Evolutionary conservation across 2,113 vertebrate species (phyloP), one percentile per base, ranked within the genome.

Genomic region (Antennarius striatus): DNA sequence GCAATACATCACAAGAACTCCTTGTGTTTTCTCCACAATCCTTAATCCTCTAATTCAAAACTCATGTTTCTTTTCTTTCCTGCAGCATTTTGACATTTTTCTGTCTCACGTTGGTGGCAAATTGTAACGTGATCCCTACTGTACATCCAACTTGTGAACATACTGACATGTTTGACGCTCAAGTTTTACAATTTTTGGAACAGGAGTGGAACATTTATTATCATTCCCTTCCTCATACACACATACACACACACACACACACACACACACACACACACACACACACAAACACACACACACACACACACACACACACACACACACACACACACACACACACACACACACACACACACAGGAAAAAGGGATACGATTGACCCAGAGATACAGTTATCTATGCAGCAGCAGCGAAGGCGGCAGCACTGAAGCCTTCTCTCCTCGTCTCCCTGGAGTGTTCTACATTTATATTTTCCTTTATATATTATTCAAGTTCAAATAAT

Each of bases 401-500:
- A 60, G 68, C 73, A 73, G 62, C 45, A 3, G 29, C 50, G 36
- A 53, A 12, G 9, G 72, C 61, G 16, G 71, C 71, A n/a, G 57
- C 74, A 64, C 73, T 68, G 54, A 87, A 88, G 79, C 80, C 75
- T 36, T 36, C 70, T 81, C 77, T 81, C 52, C 84, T 63, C 79
- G 75, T 82, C 86, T 78, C 90, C 88, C 80, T 57, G 62, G 87
- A 90, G 91, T 91, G 87, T 86, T 90, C 84, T 84, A 82, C 85
- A 91, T 92, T 91, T 90, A 91, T 91, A 22, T 92, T 88, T 91
- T 79, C 89, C 90, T 91, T 90, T 87, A 93, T 93, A 92, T 92
- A 93, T 94, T 92, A 93, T 93, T 92, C 91, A 93, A 89, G 90
- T 92, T 89, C 85, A 88, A 91, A 89, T 93, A 91, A 93, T 94